Evolutionary conservation across 2,888 invertebrate species (phyloP), one percentile per base, ranked within the genome.

Genomic region (Tineola bisselliella): DNA sequence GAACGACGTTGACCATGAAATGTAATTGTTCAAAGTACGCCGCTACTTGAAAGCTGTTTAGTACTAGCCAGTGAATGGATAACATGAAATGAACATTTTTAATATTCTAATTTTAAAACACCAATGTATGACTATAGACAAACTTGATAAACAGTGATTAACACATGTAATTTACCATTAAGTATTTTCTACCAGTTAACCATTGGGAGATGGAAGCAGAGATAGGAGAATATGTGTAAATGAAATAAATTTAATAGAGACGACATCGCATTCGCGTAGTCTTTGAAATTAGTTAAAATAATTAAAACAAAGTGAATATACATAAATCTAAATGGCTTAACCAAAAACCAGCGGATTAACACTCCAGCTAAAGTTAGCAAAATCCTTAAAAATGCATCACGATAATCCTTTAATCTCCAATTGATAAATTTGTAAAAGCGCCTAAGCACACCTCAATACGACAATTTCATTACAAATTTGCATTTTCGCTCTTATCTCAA

Each of bases 11-110:
- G 48, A 10, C 48, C 17, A 48, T 48, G 15, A 48, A 48, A 48
- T 48, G 48, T 48, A 48, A 48, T 48, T 48, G 48, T 13, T 48
- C 48, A 48, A 48, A 48, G 48, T 48, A 48, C n/a, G 48, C 48
- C 48, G 48, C 48, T 48, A 48, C 48, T 48, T 15, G 17, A 48
- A 48, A 17, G 17, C 48, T 48, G 48, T 48, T 48, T 15, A 38
- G 11, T n/a, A 38, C n/a, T 10, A 38, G 38, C 38, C 11, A 38
- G 38, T 38, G 38, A 38, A 38, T 10, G 38, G 6, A 25, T 25
- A 25, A 25, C 2, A 25, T 38, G n/a, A 38, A 38, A 38, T 38
- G 3, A 38, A 10, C 10, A 6, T 38, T 38, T 38, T 4, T 38
- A 38, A 38, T 38, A 38, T n/a, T 6, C 11, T n/a, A n/a, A n/a